These are phyloP conservation scores for Callospermophilus lateralis DNA, from an alignment of 2,113 vertebrate species.

Conservation along the genomic window DNA sequence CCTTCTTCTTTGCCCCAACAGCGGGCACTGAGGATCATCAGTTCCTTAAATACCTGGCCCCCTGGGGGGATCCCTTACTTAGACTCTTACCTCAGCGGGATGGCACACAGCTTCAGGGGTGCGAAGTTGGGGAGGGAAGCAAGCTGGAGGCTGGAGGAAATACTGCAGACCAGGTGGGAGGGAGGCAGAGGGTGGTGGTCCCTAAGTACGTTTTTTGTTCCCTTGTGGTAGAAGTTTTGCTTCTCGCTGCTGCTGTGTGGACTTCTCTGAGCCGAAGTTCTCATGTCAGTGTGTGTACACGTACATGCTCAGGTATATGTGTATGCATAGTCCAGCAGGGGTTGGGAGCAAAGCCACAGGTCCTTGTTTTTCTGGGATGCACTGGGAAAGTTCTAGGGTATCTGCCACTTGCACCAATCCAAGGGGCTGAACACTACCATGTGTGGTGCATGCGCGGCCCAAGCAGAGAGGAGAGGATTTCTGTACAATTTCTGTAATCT, in stretches of 20 bases:
- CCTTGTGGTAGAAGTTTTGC: neutral
- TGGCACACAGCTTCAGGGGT: neutral
- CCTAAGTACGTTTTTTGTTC: neutral
- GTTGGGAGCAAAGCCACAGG: neutral
- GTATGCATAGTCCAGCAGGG: neutral
- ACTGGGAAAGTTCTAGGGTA: neutral
- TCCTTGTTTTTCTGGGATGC: neutral
- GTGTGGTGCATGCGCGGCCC: neutral
- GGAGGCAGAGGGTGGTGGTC: neutral
- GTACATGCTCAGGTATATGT: too few relatives aligned
- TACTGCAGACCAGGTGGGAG: neutral
- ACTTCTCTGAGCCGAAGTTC: neutral
- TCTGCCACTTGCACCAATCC: neutral
- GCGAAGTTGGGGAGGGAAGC: neutral
- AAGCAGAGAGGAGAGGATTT: too few relatives aligned
- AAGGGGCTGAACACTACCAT: neutral
- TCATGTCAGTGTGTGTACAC: neutral
- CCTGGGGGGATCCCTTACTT: slow-evolving; percentile 3
- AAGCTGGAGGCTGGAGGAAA: neutral
- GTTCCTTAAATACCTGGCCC: slow-evolving; percentile 27
- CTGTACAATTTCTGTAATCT: neutral
- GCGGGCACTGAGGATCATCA: neutral
- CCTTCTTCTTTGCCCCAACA: neutral
- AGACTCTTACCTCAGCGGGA: neutral
- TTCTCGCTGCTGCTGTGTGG: neutral